phyloP scores from a whole-genome alignment of 1,140 invertebrate genomes.

The Eubasilissa regina region DNA sequence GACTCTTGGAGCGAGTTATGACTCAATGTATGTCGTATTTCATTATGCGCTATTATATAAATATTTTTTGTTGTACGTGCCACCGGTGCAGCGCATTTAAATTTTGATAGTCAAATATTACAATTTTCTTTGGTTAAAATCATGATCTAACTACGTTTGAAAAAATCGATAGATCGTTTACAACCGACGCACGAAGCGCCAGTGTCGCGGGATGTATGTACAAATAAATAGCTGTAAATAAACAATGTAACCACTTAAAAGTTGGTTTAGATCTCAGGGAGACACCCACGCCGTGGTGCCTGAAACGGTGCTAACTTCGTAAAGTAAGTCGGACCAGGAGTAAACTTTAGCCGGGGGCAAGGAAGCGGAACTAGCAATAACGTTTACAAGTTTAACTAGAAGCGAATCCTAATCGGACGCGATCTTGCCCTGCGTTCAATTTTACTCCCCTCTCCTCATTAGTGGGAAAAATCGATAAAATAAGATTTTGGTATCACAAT shows the following conservation, averaged over 20 bases:
- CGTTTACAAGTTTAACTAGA: constrained; percentile 22
- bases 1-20: no score
- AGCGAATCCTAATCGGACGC: constrained; percentile 21
- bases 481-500: not conserved
- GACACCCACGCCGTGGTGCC: not conserved
- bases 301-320: not conserved
- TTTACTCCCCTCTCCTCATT: not conserved
- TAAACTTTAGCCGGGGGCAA: not conserved
- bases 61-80: no score
- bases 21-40: no score
- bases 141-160: no score
- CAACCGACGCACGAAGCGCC: no score
- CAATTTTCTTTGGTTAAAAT: no score
- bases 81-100: no score
- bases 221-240: not conserved
- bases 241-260: constrained; percentile 24
- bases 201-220: no score
- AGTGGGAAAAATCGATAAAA: not conserved
- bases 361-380: not conserved
- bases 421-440: constrained; percentile 27
- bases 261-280: constrained; percentile 2
- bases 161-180: no score
- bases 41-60: no score
- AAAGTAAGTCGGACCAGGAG: constrained; percentile 18
- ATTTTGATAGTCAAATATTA: no score